phyloP scores from a whole-genome alignment of 2,888 invertebrate genomes.

The Tribolium freemani region DNA sequence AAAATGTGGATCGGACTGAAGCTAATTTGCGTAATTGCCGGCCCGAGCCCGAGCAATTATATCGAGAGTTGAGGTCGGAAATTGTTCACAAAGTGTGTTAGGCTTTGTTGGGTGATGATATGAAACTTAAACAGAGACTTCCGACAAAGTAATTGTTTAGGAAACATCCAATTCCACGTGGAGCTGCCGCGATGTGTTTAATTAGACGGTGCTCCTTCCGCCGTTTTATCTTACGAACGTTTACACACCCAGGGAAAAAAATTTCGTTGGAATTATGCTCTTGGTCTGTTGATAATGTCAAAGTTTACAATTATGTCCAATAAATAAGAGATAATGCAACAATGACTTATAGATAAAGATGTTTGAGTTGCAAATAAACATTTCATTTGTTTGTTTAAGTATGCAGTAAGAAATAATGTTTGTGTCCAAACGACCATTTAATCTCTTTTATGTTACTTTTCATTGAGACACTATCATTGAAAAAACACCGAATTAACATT shows the following conservation, averaged over 20 bases:
- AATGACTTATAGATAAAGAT: no score
- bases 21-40: not conserved
- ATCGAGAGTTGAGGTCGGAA: not conserved
- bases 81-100: not conserved
- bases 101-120: constrained; percentile 11
- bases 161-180: not conserved
- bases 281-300: not conserved
- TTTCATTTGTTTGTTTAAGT: no score
- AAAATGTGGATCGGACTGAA: no score
- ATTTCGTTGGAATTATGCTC: not conserved
- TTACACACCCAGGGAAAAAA: no score
- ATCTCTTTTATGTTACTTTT: no score
- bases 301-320: no score
- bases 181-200: constrained; percentile 22
- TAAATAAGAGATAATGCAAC: no score
- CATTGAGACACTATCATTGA: no score
- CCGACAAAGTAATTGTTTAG: constrained; percentile 26
- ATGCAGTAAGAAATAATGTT: no score
- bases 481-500: no score
- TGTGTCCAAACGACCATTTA: no score
- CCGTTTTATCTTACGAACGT: not conserved
- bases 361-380: no score
- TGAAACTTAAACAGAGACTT: constrained; percentile 19
- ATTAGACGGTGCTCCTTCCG: constrained; percentile 22
- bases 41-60: not conserved